These are phyloP conservation scores for Tenebrosternarchus preto DNA, from an alignment of 2,113 vertebrate genomes.

Conservation along the genomic window DNA sequence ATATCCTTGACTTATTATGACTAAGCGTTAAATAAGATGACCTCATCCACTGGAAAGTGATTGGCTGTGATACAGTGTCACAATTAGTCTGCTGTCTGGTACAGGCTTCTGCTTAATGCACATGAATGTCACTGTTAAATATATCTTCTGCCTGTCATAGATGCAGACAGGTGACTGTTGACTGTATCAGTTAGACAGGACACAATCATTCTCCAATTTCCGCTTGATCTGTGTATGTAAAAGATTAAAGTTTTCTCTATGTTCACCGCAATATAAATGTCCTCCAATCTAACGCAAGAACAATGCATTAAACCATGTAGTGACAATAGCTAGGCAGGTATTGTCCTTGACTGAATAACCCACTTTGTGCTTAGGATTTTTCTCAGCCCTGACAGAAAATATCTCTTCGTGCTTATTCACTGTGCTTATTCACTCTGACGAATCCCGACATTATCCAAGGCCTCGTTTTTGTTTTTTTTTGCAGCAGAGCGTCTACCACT, in stretches of 20 bases:
- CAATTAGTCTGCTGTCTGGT: too few species aligned
- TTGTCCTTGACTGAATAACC: neutral
- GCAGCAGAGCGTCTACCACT: neutral
- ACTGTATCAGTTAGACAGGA: too few species aligned
- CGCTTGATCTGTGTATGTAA: too few species aligned
- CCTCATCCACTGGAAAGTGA: neutral
- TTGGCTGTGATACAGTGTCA: neutral
- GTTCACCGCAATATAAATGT: neutral
- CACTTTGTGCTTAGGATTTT: neutral
- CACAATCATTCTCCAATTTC: too few species aligned
- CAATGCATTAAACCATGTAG: neutral
- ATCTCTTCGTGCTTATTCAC: neutral
- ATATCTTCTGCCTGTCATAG: too few species aligned
- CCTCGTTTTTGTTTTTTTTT: neutral
- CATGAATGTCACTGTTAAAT: too few species aligned
- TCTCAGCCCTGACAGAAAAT: neutral
- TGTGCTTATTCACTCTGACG: slow-evolving; percentile 6
- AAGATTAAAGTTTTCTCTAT: too few species aligned
- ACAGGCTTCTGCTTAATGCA: too few species aligned
- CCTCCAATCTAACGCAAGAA: neutral
- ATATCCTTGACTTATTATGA: neutral
- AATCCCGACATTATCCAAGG: slow-evolving; percentile 1
- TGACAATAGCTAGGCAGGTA: neutral
- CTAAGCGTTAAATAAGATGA: neutral
- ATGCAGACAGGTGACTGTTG: too few species aligned